Evolutionary conservation across 1,140 invertebrate genomes (phyloP), one percentile per base, ranked within the genome.

Genomic region (Tetramorium parvispinum): DNA sequence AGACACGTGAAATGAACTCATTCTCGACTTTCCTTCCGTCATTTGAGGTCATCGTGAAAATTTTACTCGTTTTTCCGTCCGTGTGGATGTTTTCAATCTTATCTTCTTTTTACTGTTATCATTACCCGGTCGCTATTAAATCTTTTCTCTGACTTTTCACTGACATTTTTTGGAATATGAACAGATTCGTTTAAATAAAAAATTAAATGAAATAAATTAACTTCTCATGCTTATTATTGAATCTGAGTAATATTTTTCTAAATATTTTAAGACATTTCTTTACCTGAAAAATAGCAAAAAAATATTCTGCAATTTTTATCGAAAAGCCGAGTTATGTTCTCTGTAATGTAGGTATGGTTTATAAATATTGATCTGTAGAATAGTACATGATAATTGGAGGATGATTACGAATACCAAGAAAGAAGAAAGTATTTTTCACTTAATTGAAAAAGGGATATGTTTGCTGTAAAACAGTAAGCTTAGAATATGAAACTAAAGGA

Each of bases 351-450:
- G 32, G 0, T 32, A 27, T 16, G 40, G 27, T 18, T 66, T 57
- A 16, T 18, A 10, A 85, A 87, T 87, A 88, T 90, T 82, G 87
- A 88, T 88, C 78, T 85, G 73, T 68, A 87, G 10, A 7, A 18
- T 6, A 61, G 18, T 32, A 37, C 18, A 70, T 1, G 43, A 70
- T 16, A 70, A 24, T 51, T 4, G 7, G 76, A 86, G 83, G 43
- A 24, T 70, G 46, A 81, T 71, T 11, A 53, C 18, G 61, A 66
- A 86, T 59, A 82, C 37, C 61, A 32, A 32, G 32, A 32, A 3
- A 32, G 32, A 4, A 32, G 4, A 32, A 32, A 32, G 32, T 4
- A 32, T 32, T 32, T 32, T 4, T 32, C 32, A 32, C 32, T 32
- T 32, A 32, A 32, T 32, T 32, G 32, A 32, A 32, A 32, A 32